These are phyloP conservation scores for Melitaea athalia DNA, from an alignment of 2,888 invertebrate genomes.

Conservation along the genomic window DNA sequence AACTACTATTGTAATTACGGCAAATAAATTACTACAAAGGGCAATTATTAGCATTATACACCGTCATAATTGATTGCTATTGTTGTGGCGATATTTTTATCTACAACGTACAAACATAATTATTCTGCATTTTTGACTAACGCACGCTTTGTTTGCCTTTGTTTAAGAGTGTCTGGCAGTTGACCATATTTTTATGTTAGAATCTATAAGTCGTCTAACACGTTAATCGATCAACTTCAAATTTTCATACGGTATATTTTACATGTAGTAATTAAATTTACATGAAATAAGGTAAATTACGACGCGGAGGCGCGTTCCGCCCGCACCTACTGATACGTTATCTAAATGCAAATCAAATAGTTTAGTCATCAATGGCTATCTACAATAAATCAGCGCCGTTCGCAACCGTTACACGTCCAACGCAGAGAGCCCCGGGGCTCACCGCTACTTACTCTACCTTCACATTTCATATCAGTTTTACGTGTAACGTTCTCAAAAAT, in stretches of 20 bases:
- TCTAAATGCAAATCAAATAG: constrained; percentile 82
- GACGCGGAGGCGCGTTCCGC: constrained; percentile 47
- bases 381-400: constrained; percentile 75
- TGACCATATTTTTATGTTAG: background rate
- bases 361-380: constrained; percentile 66
- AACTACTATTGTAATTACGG: constrained; percentile 10
- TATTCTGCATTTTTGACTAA: background rate
- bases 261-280: constrained; percentile 61
- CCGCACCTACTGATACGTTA: constrained; percentile 56
- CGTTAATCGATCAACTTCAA: constrained; percentile 51
- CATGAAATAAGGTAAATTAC: constrained; percentile 68
- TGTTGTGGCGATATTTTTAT: background rate
- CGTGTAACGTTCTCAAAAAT: background rate
- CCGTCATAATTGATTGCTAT: constrained; percentile 8
- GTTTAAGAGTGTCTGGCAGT: background rate
- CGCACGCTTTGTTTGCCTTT: background rate
- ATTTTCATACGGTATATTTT: constrained; percentile 50
- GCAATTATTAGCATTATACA: constrained; percentile 14
- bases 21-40: constrained; percentile 18
- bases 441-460: background rate
- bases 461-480: constrained; percentile 1
- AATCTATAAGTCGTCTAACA: constrained; percentile 45
- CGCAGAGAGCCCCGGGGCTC: constrained; percentile 3
- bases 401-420: constrained; percentile 62
- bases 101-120: constrained; percentile 14